phyloP scores from a whole-genome alignment of 2,113 vertebrate genomes.

The Crotophaga sulcirostris region DNA sequence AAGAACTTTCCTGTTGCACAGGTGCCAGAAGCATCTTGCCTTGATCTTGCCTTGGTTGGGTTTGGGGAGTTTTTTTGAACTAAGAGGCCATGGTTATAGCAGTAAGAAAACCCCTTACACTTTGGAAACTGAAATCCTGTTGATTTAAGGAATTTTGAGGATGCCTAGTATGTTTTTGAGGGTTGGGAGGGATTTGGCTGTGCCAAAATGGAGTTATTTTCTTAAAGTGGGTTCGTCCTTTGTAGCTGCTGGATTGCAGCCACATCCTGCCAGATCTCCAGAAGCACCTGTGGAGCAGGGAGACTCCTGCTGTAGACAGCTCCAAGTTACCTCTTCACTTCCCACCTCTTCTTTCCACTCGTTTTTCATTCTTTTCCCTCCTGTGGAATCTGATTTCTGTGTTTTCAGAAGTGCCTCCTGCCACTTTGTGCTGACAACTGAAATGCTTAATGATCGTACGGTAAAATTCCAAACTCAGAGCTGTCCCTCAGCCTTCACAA shows the following conservation, averaged over 20 bases:
- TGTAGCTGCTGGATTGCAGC: background rate
- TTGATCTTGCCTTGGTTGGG: too few species aligned
- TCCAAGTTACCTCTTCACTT: background rate
- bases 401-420: too few species aligned
- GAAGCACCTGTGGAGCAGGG: background rate
- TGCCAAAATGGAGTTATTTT: background rate
- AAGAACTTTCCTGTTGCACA: background rate
- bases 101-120: background rate
- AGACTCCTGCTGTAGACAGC: too few species aligned
- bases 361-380: background rate
- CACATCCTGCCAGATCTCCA: rapidly evolving
- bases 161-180: background rate
- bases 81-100: background rate
- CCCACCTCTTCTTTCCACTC: background rate
- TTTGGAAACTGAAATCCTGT: background rate
- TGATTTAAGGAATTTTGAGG: background rate
- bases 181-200: too few species aligned
- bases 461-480: background rate
- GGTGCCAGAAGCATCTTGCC: too few species aligned
- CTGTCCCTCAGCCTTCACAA: background rate
- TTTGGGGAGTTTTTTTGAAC: background rate
- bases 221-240: background rate
- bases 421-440: background rate
- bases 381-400: too few species aligned
- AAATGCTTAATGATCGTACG: background rate